phyloP scores from a whole-genome alignment of 2,888 invertebrate genomes.

The Stenichneumon culpator region DNA sequence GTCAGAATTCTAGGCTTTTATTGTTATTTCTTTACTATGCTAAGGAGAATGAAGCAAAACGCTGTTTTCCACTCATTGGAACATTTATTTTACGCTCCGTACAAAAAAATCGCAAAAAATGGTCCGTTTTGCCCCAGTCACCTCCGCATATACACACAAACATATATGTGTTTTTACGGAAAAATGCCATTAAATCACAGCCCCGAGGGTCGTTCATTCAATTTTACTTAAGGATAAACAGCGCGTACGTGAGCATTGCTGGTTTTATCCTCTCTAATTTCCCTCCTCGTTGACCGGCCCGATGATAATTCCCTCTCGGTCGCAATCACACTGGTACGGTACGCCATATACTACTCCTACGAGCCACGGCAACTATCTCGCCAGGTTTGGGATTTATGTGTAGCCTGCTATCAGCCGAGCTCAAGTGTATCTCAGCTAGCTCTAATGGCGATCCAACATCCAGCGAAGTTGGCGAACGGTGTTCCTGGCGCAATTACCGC shows the following conservation, averaged over 20 bases:
- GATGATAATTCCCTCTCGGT: too few relatives aligned
- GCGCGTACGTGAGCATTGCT: constrained; percentile 23
- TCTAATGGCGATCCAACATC: constrained; percentile 29
- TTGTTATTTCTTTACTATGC: background rate
- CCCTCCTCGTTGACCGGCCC: background rate
- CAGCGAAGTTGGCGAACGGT: constrained; percentile 20
- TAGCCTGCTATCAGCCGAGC: constrained; percentile 18
- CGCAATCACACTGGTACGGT: too few relatives aligned
- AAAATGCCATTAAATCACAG: background rate
- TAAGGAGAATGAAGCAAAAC: too few relatives aligned
- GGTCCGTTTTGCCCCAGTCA: too few relatives aligned
- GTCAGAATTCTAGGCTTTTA: background rate
- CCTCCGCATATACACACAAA: background rate
- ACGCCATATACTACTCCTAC: too few relatives aligned
- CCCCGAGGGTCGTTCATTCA: constrained; percentile 10
- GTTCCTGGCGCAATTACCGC: constrained; percentile 38
- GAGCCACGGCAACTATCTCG: background rate
- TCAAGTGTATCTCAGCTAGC: constrained; percentile 5
- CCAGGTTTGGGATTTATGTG: constrained; percentile 22
- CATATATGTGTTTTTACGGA: background rate
- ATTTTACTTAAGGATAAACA: constrained; percentile 15
- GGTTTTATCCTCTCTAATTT: constrained; percentile 23
- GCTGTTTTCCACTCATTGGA: too few relatives aligned
- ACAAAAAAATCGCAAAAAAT: too few relatives aligned
- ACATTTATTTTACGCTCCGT: too few relatives aligned